Evolutionary conservation across 2,888 invertebrate genomes (phyloP).

Genomic region (Neoitamus cyanurus): DNA sequence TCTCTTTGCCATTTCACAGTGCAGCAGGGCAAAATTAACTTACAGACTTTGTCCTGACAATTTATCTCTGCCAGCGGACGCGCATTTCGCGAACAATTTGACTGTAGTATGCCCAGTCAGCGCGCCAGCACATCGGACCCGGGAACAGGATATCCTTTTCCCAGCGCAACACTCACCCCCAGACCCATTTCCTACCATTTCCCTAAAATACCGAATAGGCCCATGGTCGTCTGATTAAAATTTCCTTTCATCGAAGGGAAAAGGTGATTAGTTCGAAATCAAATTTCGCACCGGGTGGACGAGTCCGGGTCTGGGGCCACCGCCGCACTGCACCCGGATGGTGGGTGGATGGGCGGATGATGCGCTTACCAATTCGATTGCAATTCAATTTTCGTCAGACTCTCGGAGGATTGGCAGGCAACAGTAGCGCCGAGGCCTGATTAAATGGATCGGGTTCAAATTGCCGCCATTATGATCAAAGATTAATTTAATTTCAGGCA

Average conservation of each 20-base stretch:
- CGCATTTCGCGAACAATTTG: neutral
- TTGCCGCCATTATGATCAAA: slow-evolving; percentile 9
- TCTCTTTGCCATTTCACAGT: neutral
- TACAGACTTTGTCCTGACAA: neutral
- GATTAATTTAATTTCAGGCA: slow-evolving; percentile 13
- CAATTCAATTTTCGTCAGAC: neutral
- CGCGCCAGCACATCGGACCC: neutral
- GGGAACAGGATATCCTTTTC: neutral
- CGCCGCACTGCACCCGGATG: neutral
- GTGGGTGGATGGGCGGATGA: neutral
- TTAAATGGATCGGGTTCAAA: slow-evolving; percentile 17
- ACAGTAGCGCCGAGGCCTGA: neutral
- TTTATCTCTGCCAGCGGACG: neutral
- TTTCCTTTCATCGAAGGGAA: neutral
- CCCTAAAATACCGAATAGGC: neutral
- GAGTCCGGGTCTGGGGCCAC: neutral
- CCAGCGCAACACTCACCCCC: neutral
- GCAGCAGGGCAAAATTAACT: neutral
- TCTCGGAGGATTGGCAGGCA: neutral
- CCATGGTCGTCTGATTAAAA: neutral
- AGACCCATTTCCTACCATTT: neutral
- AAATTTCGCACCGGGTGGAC: neutral
- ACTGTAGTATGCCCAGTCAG: neutral
- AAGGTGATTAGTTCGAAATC: neutral
- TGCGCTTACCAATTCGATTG: neutral